These are phyloP conservation scores for Arnoldichthys spilopterus DNA, from an alignment of 2,797 vertebrate genomes.

Conservation along the genomic window DNA sequence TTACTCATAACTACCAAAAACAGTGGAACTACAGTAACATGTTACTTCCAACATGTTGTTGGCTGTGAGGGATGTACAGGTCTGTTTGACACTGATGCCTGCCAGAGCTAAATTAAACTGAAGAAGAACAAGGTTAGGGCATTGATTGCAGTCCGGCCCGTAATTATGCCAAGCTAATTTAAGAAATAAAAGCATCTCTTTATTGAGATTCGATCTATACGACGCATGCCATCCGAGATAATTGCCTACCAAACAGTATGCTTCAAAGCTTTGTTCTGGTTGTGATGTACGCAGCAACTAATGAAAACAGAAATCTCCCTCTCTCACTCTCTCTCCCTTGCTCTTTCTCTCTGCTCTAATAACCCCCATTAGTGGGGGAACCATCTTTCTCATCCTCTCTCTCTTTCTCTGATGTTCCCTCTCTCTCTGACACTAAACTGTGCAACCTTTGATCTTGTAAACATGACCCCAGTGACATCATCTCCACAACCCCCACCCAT, in stretches of 20 bases:
- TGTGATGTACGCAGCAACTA: not conserved
- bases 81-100: not conserved
- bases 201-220: not conserved
- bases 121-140: not conserved
- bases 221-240: not conserved
- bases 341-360: conserved; percentile 12
- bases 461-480: conserved; percentile 38
- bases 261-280: conserved; percentile 10
- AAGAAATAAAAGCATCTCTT: conserved; percentile 13
- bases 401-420: conserved; percentile 32
- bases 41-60: too few relatives aligned
- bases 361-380: conserved; percentile 39
- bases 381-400: conserved; percentile 36
- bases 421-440: conserved; percentile 18
- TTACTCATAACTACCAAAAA: too few relatives aligned
- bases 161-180: conserved; percentile 20
- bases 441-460: conserved; percentile 17
- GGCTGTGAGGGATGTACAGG: not conserved
- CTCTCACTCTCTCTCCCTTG: not conserved
- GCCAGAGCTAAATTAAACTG: not conserved
- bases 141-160: not conserved
- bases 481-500: conserved; percentile 4
- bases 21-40: too few relatives aligned
- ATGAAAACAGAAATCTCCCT: conserved; percentile 22
- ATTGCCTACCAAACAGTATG: conserved; percentile 11